phyloP scores from a whole-genome alignment of 2,113 vertebrate species.

The Salvelinus namaycush region DNA sequence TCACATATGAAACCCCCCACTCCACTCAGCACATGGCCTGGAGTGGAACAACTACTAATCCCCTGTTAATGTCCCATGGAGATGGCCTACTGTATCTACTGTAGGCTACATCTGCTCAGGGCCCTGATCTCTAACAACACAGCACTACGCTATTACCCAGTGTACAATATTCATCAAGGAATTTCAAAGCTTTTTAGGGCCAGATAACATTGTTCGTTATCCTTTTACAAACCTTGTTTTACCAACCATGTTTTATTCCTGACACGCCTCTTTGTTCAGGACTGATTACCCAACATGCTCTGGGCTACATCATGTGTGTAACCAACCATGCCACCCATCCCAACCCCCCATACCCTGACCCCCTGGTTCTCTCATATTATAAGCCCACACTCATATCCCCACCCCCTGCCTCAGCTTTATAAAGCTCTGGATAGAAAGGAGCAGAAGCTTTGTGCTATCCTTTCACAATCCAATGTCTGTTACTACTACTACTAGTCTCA shows the following conservation, averaged over 20 bases:
- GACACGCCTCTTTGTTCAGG: not conserved
- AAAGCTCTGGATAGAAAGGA: not conserved
- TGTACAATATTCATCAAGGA: not conserved
- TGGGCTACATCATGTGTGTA: not conserved
- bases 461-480: too few relatives aligned
- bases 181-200: not conserved
- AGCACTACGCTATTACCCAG: not conserved
- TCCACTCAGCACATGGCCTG: slow-evolving; percentile 25
- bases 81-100: slow-evolving; percentile 38
- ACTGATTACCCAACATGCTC: not conserved
- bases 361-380: not conserved
- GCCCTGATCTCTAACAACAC: slow-evolving; percentile 52
- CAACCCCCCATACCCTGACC: not conserved
- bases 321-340: not conserved
- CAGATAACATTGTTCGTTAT: not conserved
- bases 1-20: slow-evolving; percentile 34
- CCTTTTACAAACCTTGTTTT: not conserved
- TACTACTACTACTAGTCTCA: not conserved
- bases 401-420: not conserved
- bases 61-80: slow-evolving; percentile 16
- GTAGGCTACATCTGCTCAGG: slow-evolving; percentile 59
- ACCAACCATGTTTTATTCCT: not conserved
- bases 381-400: not conserved
- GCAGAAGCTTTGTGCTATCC: not conserved
- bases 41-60: slow-evolving; percentile 60